phyloP scores from a whole-genome alignment of 2,797 vertebrate genomes.

The Megaceryle alcyon region DNA sequence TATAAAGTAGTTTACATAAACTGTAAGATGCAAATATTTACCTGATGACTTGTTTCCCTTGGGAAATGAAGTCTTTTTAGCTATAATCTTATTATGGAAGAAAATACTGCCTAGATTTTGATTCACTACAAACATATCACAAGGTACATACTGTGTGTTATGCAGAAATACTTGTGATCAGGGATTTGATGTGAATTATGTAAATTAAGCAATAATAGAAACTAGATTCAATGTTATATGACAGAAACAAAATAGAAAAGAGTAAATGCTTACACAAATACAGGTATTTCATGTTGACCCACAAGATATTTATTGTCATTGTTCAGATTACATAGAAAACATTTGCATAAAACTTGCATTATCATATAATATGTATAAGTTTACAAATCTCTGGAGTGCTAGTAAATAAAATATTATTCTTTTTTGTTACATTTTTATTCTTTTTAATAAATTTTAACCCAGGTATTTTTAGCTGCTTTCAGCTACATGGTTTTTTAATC shows the following conservation, averaged over 20 bases:
- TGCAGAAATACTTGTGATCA: conserved; percentile 30
- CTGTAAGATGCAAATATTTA: background rate
- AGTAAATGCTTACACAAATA: conserved; percentile 44
- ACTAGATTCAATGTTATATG: background rate
- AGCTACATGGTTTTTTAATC: background rate
- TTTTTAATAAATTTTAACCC: background rate
- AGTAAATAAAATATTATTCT: background rate
- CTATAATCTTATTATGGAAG: background rate
- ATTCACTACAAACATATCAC: background rate
- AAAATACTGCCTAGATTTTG: conserved; percentile 54
- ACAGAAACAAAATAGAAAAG: conserved; percentile 5
- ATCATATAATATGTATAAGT: conserved; percentile 31
- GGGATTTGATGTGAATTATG: conserved; percentile 51
- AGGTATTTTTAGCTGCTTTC: background rate
- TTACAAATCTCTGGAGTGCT: conserved; percentile 27
- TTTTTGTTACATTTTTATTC: background rate
- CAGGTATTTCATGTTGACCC: conserved; percentile 5
- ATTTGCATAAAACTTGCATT: conserved; percentile 48
- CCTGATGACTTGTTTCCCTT: background rate
- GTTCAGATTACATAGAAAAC: conserved; percentile 4
- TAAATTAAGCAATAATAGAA: conserved; percentile 28
- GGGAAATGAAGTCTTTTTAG: conserved; percentile 21
- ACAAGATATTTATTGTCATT: conserved; percentile 62
- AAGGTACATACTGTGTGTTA: background rate
- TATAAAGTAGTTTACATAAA: conserved; percentile 33